Evolutionary conservation across 1,140 invertebrate genomes (phyloP), one percentile per base, ranked within the genome.

Genomic region (Atopsyche davidsoni): DNA sequence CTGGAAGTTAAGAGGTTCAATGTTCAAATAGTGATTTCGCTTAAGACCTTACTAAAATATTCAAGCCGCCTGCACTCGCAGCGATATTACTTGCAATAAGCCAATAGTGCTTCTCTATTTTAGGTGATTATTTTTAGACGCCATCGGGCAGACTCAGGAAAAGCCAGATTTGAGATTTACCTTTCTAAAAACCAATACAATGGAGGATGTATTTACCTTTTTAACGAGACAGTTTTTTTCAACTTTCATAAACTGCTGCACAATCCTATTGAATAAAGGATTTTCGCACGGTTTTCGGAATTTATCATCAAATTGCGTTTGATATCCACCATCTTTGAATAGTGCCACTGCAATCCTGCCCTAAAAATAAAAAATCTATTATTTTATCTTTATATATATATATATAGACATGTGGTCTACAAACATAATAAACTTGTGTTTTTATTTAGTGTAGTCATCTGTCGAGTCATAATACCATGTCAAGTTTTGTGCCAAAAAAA

Each of bases 281-380:
- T 38, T 11, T 1, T 22, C 19, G 23, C 51, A 53, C 6, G 44
- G 39, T 16, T 40, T 46, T 7, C 40, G 1, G 13, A 32, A 28
- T 14, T 46, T 40, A 28, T 23, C 46, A 2, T 40, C 19, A 9
- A 41, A 28, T 28, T 44, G 38, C 1, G 51, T 17, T 13, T 48
- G 28, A 39, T 39, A 52, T 0, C 50, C 50, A 4, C 50, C 50
- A 46, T 52, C 50, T 19, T 25, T 36, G 42, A 23, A 45, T 40
- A 45, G 21, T n/a, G 17, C 42, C 2, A 38, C 22, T n/a, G 13
- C 35, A 7, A 40, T 17, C 3, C 13, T 45, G 18, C 34, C 43
- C 50, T 52, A 23, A 39, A 45, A 17, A 2, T 19, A 11, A 13
- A 34, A 34, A 3, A 4, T 16, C n/a, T 4, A 11, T 16, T 16